A percentile compares a stretch with the other conserved stretches of the same genome.
These are phyloP conservation scores for Triplophysa rosa DNA, from an alignment of 2,113 vertebrate species.

Conservation along the genomic window DNA sequence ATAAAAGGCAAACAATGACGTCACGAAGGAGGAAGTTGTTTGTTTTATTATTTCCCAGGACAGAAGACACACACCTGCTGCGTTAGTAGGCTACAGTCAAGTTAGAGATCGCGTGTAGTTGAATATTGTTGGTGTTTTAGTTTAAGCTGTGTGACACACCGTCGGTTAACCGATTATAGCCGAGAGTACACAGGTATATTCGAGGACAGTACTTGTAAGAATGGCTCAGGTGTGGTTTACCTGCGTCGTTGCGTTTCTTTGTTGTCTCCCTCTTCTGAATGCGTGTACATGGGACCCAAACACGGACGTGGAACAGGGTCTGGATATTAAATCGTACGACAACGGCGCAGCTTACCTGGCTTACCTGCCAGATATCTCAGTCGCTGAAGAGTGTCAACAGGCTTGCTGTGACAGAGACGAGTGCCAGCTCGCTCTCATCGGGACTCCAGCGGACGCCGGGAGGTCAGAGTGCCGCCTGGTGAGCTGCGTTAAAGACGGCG, in stretches of 20 bases:
- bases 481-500: constrained; percentile 31
- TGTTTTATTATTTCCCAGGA: not conserved
- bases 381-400: constrained; percentile 40
- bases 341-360: not conserved
- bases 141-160: not conserved
- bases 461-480: constrained; percentile 55
- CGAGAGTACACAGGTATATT: not conserved
- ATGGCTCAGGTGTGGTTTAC: constrained; percentile 48
- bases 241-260: not conserved
- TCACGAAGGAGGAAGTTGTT: constrained; percentile 40
- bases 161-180: not conserved
- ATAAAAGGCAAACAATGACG: constrained; percentile 35
- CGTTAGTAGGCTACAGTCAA: not conserved
- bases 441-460: constrained; percentile 24
- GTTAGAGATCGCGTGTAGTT: not conserved
- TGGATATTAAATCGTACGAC: not conserved
- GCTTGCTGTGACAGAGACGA: constrained; percentile 54
- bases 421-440: constrained; percentile 62
- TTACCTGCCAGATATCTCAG: not conserved
- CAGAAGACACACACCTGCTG: not conserved
- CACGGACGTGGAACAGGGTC: not conserved
- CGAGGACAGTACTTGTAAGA: not conserved
- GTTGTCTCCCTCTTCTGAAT: not conserved
- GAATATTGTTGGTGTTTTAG: not conserved
- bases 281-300: constrained; percentile 47